phyloP scores from a whole-genome alignment of 2,888 invertebrate species.

The Drosophila putrida region DNA sequence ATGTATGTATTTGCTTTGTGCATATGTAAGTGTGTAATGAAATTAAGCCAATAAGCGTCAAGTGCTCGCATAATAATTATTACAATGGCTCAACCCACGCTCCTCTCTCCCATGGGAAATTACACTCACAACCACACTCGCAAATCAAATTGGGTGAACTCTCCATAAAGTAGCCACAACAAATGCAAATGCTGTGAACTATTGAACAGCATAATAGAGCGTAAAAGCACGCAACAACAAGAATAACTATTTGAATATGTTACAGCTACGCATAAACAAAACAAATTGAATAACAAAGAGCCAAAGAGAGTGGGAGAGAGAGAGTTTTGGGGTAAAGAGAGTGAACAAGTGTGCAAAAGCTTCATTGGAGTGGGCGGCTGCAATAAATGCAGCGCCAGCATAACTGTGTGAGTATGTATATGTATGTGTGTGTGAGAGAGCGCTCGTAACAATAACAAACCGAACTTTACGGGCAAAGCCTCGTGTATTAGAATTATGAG shows the following conservation, averaged over 20 bases:
- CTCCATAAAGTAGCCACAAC: constrained; percentile 42
- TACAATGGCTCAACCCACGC: constrained; percentile 38
- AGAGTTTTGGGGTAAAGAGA: neutral
- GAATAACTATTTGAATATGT: constrained; percentile 16
- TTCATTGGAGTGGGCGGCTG: constrained; percentile 48
- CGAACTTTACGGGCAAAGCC: constrained; percentile 56
- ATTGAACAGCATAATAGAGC: constrained; percentile 56
- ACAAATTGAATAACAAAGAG: constrained; percentile 56
- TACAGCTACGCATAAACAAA: constrained; percentile 67
- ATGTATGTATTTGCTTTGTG: neutral
- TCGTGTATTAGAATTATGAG: constrained; percentile 64
- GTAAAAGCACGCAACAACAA: constrained; percentile 48
- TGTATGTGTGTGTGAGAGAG: constrained; percentile 17
- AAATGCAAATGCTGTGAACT: constrained; percentile 2
- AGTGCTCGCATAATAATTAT: constrained; percentile 44
- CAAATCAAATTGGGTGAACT: constrained; percentile 13
- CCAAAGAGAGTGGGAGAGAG: constrained; percentile 14
- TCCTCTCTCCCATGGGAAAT: constrained; percentile 33
- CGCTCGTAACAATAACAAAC: constrained; percentile 67
- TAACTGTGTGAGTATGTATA: constrained; percentile 15
- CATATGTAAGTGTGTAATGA: constrained; percentile 3
- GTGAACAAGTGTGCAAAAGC: constrained; percentile 26
- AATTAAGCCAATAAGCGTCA: constrained; percentile 46
- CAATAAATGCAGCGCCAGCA: constrained; percentile 43
- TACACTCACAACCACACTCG: constrained; percentile 1